A percentile compares a stretch with the other conserved stretches of the same genome.
Evolutionary conservation across 2,888 invertebrate species (phyloP).

Genomic region (Dendrolimus houi): DNA sequence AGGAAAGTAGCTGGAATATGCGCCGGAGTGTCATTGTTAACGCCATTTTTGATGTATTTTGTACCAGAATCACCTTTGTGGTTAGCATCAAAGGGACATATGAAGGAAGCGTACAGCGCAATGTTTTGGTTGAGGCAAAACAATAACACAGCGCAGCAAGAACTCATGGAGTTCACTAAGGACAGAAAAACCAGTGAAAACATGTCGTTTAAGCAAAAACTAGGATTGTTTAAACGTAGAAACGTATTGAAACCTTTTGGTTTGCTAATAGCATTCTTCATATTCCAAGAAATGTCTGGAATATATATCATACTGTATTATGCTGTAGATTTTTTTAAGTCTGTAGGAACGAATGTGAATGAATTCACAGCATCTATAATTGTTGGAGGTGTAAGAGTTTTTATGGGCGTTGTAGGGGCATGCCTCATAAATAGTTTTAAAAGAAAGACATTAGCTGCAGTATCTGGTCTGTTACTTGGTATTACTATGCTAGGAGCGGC

Average conservation of each 20-base stretch:
- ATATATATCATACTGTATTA: slow-evolving; percentile 85
- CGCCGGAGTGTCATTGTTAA: slow-evolving; percentile 74
- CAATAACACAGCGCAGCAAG: slow-evolving; percentile 77
- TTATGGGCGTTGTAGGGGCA: slow-evolving; percentile 81
- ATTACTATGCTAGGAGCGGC: slow-evolving; percentile 80
- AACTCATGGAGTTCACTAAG: slow-evolving; percentile 77
- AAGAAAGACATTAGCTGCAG: slow-evolving; percentile 78
- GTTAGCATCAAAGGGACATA: slow-evolving; percentile 77
- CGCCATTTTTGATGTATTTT: slow-evolving; percentile 76
- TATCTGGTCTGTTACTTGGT: slow-evolving; percentile 80
- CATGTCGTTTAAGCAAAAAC: slow-evolving; percentile 54
- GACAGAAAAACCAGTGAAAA: slow-evolving; percentile 50
- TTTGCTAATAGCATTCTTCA: slow-evolving; percentile 79
- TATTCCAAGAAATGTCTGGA: slow-evolving; percentile 83
- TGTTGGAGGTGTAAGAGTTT: slow-evolving; percentile 80
- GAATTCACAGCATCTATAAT: slow-evolving; percentile 82
- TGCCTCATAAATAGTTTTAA: slow-evolving; percentile 79
- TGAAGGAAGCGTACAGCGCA: slow-evolving; percentile 77
- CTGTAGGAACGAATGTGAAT: slow-evolving; percentile 79
- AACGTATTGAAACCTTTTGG: slow-evolving; percentile 81
- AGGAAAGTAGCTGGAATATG: slow-evolving; percentile 79
- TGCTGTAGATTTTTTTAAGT: slow-evolving; percentile 82
- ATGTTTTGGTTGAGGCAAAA: slow-evolving; percentile 81
- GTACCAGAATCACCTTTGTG: slow-evolving; percentile 83
- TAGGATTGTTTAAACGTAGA: slow-evolving; percentile 61